phyloP scores from a whole-genome alignment of 2,797 vertebrate species.

The Enteromius radiatus region DNA sequence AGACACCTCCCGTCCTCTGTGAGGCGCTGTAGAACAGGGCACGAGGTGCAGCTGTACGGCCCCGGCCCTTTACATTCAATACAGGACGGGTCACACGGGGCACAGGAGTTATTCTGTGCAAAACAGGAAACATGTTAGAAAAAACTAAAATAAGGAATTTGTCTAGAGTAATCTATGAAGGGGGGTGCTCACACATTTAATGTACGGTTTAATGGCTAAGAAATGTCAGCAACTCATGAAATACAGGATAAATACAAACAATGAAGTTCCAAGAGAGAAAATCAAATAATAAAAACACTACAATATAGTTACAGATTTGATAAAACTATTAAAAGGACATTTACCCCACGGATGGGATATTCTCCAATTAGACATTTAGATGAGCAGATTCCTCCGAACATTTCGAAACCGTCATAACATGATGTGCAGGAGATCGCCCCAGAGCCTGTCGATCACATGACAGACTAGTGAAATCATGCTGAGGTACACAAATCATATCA shows the following conservation, averaged over 20 bases:
- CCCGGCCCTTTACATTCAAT: slow-evolving; percentile 85
- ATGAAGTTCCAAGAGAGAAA: not conserved
- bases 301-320: not conserved
- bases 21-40: slow-evolving; percentile 75
- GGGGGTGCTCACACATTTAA: not conserved
- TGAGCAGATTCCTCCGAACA: slow-evolving; percentile 78
- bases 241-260: not conserved
- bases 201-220: not conserved
- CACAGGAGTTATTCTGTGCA: slow-evolving; percentile 74
- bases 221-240: not conserved
- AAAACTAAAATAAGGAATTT: not conserved
- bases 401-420: slow-evolving; percentile 82
- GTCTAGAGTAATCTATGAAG: not conserved
- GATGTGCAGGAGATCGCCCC: slow-evolving; percentile 79
- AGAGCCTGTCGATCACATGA: slow-evolving; percentile 67
- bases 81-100: slow-evolving; percentile 83
- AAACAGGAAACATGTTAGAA: slow-evolving; percentile 10
- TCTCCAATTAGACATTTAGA: slow-evolving; percentile 81
- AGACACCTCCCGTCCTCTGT: slow-evolving; percentile 85
- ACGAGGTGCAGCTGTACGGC: slow-evolving; percentile 82
- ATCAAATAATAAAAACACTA: not conserved
- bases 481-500: not conserved
- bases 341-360: slow-evolving; percentile 79
- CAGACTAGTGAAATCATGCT: not conserved
- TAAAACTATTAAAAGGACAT: not conserved